A percentile compares a stretch with the other conserved stretches of the same genome.
Evolutionary conservation across 2,113 vertebrate species (phyloP).

Genomic region (Tachysurus vachellii): DNA sequence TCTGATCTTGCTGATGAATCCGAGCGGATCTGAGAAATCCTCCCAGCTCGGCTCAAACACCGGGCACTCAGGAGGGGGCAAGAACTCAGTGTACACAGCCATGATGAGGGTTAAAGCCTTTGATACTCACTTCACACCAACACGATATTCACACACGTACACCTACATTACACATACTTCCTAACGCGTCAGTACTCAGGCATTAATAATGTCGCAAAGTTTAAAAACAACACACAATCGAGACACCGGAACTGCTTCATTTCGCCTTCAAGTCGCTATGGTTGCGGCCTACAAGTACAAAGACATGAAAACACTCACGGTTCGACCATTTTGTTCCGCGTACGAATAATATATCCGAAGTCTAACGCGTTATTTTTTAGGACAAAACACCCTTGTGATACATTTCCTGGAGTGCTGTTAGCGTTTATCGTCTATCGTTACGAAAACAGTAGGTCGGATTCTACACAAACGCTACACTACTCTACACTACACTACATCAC

Average conservation of each 20-base stretch:
- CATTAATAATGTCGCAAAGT: not conserved
- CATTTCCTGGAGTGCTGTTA: not conserved
- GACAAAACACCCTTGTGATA: not conserved
- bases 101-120: constrained; percentile 7
- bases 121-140: not conserved
- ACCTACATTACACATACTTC: not conserved
- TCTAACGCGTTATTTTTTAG: not conserved
- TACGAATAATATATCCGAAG: not conserved
- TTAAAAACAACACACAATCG: not conserved
- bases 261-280: constrained; percentile 25
- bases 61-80: constrained; percentile 93
- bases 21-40: constrained; percentile 90
- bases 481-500: not conserved
- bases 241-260: not conserved
- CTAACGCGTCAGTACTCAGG: not conserved
- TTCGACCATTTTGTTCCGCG: constrained; percentile 2
- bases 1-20: constrained; percentile 94
- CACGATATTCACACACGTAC: not conserved
- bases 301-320: not conserved
- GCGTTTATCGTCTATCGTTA: not conserved
- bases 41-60: constrained; percentile 96
- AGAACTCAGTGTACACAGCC: constrained; percentile 76
- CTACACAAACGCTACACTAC: constrained; percentile 10
- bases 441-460: not conserved
- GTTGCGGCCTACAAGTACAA: constrained; percentile 27